These are phyloP conservation scores for Ommatoiulus sabulosus DNA, from an alignment of 2,888 invertebrate species.

Conservation along the genomic window DNA sequence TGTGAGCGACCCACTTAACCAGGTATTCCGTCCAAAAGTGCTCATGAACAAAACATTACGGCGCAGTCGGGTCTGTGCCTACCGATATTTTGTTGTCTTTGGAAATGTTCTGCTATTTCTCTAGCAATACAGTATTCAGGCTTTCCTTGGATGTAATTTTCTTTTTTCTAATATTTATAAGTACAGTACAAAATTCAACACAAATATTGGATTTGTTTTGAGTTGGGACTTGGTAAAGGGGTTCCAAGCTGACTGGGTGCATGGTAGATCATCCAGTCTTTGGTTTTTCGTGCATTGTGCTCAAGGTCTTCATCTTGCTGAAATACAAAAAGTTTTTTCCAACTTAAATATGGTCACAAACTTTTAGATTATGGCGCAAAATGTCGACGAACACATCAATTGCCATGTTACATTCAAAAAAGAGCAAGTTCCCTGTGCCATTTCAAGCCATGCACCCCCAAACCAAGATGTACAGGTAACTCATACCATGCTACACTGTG, in stretches of 20 bases:
- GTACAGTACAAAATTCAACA: not conserved
- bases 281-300: constrained; percentile 21
- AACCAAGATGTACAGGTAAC: not conserved
- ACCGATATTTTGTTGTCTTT: not conserved
- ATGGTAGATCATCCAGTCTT: not conserved
- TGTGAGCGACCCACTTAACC: too few relatives aligned
- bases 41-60: too few relatives aligned
- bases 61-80: too few relatives aligned
- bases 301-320: constrained; percentile 49
- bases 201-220: not conserved
- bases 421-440: constrained; percentile 34
- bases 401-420: constrained; percentile 49
- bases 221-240: constrained; percentile 29
- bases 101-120: not conserved
- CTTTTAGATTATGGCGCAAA: not conserved
- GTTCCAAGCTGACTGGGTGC: not conserved
- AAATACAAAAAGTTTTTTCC: not conserved
- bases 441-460: constrained; percentile 45
- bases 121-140: not conserved
- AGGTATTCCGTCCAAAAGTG: too few relatives aligned
- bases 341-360: not conserved
- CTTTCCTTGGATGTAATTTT: not conserved
- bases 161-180: constrained; percentile 11
- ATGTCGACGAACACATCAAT: not conserved
- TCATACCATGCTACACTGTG: not conserved